Evolutionary conservation across 2,113 vertebrate genomes (phyloP).

Genomic region (Scomber scombrus): DNA sequence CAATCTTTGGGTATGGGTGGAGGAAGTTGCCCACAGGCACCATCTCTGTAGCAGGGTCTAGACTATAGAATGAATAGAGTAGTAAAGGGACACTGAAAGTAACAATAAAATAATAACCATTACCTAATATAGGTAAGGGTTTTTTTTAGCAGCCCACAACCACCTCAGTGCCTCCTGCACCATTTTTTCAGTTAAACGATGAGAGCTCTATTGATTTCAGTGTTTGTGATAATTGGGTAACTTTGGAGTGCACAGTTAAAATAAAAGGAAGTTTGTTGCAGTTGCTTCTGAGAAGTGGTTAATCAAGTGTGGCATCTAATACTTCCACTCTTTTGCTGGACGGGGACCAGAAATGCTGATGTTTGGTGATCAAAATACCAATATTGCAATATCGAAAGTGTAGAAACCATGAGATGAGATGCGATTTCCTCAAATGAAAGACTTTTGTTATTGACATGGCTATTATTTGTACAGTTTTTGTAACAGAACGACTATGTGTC

Average conservation of each 20-base stretch:
- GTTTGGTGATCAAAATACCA: constrained; percentile 53
- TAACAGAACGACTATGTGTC: background rate
- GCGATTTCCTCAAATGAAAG: background rate
- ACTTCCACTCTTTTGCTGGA: constrained; percentile 45
- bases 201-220: background rate
- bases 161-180: background rate
- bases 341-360: constrained; percentile 1
- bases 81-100: background rate
- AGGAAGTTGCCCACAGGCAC: background rate
- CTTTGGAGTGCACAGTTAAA: background rate
- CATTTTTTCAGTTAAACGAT: too few species aligned
- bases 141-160: background rate
- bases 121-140: background rate
- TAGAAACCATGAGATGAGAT: constrained; percentile 33
- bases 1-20: background rate
- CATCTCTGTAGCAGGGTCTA: background rate
- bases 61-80: too few species aligned
- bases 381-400: constrained; percentile 30
- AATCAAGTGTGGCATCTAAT: constrained; percentile 1
- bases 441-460: background rate
- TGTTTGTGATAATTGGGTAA: constrained; percentile 17
- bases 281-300: constrained; percentile 30
- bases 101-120: too few species aligned
- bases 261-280: constrained; percentile 64
- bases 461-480: background rate